Evolutionary conservation across 1,140 invertebrate genomes (phyloP), one percentile per base, ranked within the genome.

Genomic region (Aphidius gifuensis): DNA sequence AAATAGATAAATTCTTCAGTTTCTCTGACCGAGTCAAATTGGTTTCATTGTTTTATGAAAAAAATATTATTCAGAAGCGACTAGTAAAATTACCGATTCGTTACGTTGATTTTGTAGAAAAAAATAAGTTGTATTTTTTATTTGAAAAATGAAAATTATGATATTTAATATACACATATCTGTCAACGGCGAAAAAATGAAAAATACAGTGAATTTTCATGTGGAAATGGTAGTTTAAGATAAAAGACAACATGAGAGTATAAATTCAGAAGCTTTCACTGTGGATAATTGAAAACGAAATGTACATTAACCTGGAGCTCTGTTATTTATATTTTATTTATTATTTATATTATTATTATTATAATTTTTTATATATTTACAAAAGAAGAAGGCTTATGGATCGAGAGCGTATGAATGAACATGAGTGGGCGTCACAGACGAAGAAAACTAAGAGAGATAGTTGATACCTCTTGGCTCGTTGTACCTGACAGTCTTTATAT

Each of bases 401-500:
- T 56, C n/a, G 42, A 60, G 59, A 44, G 44, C 59, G 61, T 64
- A 58, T 42, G 56, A 38, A 49, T 64, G 58, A 62, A 60, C 44
- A 39, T 9, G 58, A 56, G 65, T 66, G 59, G 65, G 65, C 62
- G 65, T 64, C 54, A 58, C 58, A 40, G 61, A 54, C 47, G 53
- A 55, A 54, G 58, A 59, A 32, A 39, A 55, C n/a, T 42, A 11
- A 53, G 6, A 53, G 32, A 39, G 50, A 53, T 6, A 42, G 48
- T 9, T 43, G 47, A 64, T 64, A 54, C 55, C 56, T 43, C 61
- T 53, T 40, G 23, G 64, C 56, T 66, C 56, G 65, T 66, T 64
- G 62, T 66, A 66, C 65, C 65, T 66, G 65, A 56, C 62, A 61
- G 48, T 64, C 65, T 66, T 62, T 66, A 66, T 66, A 66, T 66